These are phyloP conservation scores for Sporophila hypoxantha DNA, from an alignment of 2,113 vertebrate genomes.

Conservation along the genomic window DNA sequence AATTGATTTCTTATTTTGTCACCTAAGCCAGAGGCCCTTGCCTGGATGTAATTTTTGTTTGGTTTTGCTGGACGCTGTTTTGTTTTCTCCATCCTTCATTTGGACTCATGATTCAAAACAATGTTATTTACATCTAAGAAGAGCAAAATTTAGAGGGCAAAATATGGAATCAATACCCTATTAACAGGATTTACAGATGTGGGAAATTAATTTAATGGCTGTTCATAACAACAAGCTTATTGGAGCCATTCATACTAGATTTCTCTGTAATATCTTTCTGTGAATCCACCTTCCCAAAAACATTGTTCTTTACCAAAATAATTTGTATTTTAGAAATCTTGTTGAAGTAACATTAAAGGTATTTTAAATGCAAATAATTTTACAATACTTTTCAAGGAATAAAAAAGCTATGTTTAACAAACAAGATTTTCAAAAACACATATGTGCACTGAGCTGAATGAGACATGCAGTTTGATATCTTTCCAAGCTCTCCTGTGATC, in stretches of 20 bases:
- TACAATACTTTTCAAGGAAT: background rate
- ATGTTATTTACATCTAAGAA: background rate
- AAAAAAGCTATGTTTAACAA: background rate
- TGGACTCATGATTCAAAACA: background rate
- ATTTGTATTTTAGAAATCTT: background rate
- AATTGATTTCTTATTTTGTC: background rate
- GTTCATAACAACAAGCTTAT: background rate
- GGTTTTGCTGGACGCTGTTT: background rate
- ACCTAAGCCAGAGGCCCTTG: background rate
- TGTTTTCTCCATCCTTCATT: background rate
- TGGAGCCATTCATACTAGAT: background rate
- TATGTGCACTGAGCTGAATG: background rate
- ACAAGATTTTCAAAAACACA: background rate
- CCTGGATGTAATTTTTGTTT: background rate
- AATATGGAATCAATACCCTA: slow-evolving; percentile 1
- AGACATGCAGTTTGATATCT: background rate
- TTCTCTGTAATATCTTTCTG: background rate
- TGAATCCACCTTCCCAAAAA: background rate
- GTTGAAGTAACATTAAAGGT: background rate
- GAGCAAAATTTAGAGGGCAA: background rate
- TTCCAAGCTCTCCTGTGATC: fast-evolving
- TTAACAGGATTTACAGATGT: background rate
- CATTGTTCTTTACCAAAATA: background rate
- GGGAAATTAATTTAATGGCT: background rate
- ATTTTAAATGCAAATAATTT: background rate